Evolutionary conservation across 2,888 invertebrate genomes (phyloP), one percentile per base, ranked within the genome.

Genomic region (Thymelicus lineola): DNA sequence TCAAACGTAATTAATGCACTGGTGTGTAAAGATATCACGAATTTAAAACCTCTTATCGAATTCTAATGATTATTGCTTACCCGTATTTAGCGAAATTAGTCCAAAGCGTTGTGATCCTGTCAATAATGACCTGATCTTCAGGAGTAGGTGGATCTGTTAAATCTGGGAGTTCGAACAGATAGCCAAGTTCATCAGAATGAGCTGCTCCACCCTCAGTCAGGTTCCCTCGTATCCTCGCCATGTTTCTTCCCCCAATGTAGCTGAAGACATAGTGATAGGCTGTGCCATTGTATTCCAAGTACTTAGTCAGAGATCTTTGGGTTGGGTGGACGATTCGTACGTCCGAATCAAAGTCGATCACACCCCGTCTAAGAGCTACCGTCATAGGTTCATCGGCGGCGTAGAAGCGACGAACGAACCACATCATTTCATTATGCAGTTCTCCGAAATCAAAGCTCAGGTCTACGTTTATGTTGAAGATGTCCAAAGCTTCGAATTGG

Each of bases 251-350:
- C 5, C 89, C 88, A 12, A 76, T 77, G 62, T 88, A 87, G 0
- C 80, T 79, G 65, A 90, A 90, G 48, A 87, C 55, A 48, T 86
- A 89, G 50, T 83, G 77, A 72, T 80, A 89, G 0, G 79, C 73
- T 14, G 66, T 71, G 7, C 77, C 80, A 20, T 79, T 82, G 70
- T 74, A 79, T 38, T 78, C 74, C 3, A 87, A 45, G 66, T 83
- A 87, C 42, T 79, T 80, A 38, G 77, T 72, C 2, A 88, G 73
- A 61, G 76, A 79, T 74, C 82, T 76, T 3, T 80, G 75, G 4
- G 74, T 71, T 0, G 84, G 82, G 75, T 83, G 78, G 38, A 71
- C 76, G 58, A 76, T 87, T 1, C 12, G n/a, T 7, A 79, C 76
- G 75, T 89, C 89, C 0, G 88, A 84, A 48, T 68, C 48, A 20